Percentiles rank a stretch among this genome's conserved stretches.
These are phyloP conservation scores for Aplidium turbinatum DNA, from an alignment of 23 tunicate genomes.

Conservation along the genomic window DNA sequence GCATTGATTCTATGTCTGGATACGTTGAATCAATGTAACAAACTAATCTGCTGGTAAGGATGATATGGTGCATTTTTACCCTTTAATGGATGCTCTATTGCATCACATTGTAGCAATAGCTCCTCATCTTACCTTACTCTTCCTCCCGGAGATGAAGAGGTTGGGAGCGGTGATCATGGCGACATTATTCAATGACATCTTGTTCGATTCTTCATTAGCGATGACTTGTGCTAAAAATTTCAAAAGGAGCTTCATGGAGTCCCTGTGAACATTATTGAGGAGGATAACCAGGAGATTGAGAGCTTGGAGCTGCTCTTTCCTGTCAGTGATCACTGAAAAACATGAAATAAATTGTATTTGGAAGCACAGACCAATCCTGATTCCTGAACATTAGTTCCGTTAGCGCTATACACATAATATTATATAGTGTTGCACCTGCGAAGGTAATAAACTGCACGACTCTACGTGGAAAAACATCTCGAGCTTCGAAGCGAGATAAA, in stretches of 20 bases:
- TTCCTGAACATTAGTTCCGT: background rate
- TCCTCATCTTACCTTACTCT: slow-evolving; percentile 59
- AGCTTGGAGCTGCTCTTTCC: slow-evolving; percentile 88
- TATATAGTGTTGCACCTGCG: too few species aligned
- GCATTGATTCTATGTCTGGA: too few species aligned
- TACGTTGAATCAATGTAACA: too few species aligned
- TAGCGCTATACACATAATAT: too few species aligned
- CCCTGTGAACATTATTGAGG: slow-evolving; percentile 64
- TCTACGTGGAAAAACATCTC: too few species aligned
- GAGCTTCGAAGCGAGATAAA: too few species aligned
- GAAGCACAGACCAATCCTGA: background rate
- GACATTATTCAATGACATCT: slow-evolving; percentile 85
- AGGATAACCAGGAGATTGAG: slow-evolving; percentile 84
- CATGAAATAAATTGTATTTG: background rate
- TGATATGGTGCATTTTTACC: too few species aligned
- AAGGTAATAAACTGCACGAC: too few species aligned
- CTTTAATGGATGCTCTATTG: too few species aligned
- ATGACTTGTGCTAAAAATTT: slow-evolving; percentile 64
- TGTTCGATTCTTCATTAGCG: slow-evolving; percentile 54
- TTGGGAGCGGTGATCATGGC: slow-evolving; percentile 95
- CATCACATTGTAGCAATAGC: too few species aligned
- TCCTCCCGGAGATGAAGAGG: slow-evolving; percentile 64
- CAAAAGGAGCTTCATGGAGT: slow-evolving; percentile 60
- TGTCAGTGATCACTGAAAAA: slow-evolving; percentile 74
- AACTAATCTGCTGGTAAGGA: too few species aligned